Evolutionary conservation across 2,797 vertebrate species (phyloP).

Genomic region (Dipus sagitta): DNA sequence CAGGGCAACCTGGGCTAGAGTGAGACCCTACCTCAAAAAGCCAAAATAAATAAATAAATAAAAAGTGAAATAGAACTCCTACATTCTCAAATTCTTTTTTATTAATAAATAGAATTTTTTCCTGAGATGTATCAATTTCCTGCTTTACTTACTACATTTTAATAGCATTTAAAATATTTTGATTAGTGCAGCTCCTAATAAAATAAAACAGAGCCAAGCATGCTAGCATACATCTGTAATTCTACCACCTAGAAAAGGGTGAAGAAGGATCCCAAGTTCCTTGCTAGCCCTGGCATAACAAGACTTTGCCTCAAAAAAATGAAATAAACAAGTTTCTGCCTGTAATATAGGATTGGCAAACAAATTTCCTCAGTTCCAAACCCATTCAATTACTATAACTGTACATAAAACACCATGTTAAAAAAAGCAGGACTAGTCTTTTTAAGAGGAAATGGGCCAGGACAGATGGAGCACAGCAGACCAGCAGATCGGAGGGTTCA

Average conservation of each 20-base stretch:
- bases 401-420: background rate
- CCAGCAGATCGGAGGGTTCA: background rate
- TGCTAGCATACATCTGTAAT: background rate
- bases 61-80: background rate
- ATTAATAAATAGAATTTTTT: conserved; percentile 33
- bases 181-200: conserved; percentile 22
- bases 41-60: no score
- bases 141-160: conserved; percentile 37
- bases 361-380: background rate
- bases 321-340: background rate
- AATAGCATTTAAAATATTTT: conserved; percentile 52
- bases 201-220: background rate
- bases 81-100: conserved; percentile 29
- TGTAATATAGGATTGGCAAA: background rate
- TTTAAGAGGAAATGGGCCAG: background rate
- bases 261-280: background rate
- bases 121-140: conserved; percentile 26
- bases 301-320: background rate
- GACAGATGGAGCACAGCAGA: rapidly evolving
- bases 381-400: background rate
- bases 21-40: no score
- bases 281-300: background rate
- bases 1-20: no score
- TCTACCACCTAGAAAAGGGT: background rate
- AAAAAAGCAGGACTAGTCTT: background rate